These are phyloP conservation scores for Himalopsyche anomala DNA, from an alignment of 2,888 invertebrate species.

Conservation along the genomic window DNA sequence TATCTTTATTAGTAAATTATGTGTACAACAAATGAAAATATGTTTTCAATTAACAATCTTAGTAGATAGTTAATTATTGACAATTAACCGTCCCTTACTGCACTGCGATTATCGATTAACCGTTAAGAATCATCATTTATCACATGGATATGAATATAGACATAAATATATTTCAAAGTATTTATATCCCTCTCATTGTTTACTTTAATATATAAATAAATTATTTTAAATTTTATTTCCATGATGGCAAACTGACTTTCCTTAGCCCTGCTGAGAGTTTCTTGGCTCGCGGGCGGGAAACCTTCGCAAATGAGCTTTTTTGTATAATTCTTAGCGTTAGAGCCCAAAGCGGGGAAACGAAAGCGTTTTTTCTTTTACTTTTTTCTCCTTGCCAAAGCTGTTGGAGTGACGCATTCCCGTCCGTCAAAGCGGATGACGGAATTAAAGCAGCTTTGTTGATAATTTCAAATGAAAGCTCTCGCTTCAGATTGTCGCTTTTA, in stretches of 20 bases:
- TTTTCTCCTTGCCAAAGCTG: conserved; percentile 56
- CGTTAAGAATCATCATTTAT: too few relatives aligned
- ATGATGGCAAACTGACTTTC: not conserved
- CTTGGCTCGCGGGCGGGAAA: conserved; percentile 43
- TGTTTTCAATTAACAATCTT: too few relatives aligned
- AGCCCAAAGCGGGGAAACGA: conserved; percentile 32
- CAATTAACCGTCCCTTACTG: too few relatives aligned
- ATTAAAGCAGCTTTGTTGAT: conserved; percentile 34
- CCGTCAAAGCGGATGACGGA: conserved; percentile 46
- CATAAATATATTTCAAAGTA: too few relatives aligned
- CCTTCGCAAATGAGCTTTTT: conserved; percentile 65
- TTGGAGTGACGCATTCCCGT: conserved; percentile 54
- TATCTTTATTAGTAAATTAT: too few relatives aligned
- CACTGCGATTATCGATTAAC: too few relatives aligned
- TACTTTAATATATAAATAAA: too few relatives aligned
- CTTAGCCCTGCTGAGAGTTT: not conserved
- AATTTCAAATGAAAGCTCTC: conserved; percentile 26
- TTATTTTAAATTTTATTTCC: not conserved
- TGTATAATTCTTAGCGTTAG: conserved; percentile 47
- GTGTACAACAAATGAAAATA: too few relatives aligned
- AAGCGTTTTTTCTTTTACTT: conserved; percentile 41
- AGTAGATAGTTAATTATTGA: too few relatives aligned
- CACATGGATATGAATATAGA: too few relatives aligned
- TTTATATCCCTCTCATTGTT: too few relatives aligned
- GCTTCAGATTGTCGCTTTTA: conserved; percentile 26